A percentile compares a stretch with the other conserved stretches of the same genome.
phyloP scores from a whole-genome alignment of 2,113 vertebrate genomes.

The Odobenus rosmarus region DNA sequence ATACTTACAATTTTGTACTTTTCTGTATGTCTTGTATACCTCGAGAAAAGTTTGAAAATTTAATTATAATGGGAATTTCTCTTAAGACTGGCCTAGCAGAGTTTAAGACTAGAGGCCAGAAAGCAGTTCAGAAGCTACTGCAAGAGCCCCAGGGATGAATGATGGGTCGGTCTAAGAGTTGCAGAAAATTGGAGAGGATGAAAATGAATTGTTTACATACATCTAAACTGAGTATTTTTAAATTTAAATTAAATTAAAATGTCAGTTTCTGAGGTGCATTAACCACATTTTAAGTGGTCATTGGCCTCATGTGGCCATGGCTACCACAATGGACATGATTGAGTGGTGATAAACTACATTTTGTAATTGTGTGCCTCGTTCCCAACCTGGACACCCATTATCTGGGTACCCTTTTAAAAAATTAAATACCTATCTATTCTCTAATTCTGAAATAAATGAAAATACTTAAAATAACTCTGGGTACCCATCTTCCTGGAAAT shows the following conservation, averaged over 20 bases:
- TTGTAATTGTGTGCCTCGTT: not conserved
- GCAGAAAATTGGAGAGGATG: not conserved
- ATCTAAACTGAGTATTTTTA: not conserved
- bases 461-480: not conserved
- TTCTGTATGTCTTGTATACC: not conserved
- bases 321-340: not conserved
- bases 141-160: not conserved
- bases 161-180: not conserved
- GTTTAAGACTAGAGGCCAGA: not conserved
- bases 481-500: not conserved
- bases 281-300: not conserved
- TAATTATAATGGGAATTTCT: not conserved
- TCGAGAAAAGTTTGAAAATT: not conserved
- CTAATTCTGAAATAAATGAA: constrained; percentile 37
- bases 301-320: not conserved
- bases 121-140: not conserved
- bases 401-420: not conserved
- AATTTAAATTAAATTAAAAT: not conserved
- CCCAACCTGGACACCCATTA: not conserved
- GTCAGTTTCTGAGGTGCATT: not conserved
- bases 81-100: not conserved
- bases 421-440: not conserved
- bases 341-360: not conserved
- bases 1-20: not conserved
- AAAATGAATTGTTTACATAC: not conserved